phyloP scores from a whole-genome alignment of 2,113 vertebrate genomes.

The Psilopogon haemacephalus region DNA sequence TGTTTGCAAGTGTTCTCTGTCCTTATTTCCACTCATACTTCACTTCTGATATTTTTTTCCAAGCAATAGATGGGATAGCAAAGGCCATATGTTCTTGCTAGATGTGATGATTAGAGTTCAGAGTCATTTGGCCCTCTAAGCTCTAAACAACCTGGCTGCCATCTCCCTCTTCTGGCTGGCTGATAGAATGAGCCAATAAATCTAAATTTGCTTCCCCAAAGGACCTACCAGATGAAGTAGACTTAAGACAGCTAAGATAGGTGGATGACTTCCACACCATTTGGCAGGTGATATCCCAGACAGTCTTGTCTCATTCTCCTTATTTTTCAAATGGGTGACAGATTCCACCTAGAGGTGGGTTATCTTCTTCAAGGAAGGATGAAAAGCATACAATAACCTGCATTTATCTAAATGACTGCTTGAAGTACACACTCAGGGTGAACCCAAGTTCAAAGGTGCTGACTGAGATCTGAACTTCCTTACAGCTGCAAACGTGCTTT shows the following conservation, averaged over 20 bases:
- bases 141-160: not conserved
- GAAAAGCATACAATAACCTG: not conserved
- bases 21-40: not conserved
- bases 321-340: not conserved
- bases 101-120: not conserved
- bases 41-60: not conserved
- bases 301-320: not conserved
- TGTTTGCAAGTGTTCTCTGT: not conserved
- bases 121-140: conserved; percentile 3
- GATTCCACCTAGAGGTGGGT: not conserved
- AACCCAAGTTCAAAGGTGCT: not conserved
- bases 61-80: not conserved
- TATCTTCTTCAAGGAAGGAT: not conserved
- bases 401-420: not conserved
- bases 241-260: not conserved
- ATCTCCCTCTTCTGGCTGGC: conserved; percentile 57
- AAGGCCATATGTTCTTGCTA: not conserved
- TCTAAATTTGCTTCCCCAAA: not conserved
- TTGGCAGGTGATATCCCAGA: not conserved
- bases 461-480: not conserved
- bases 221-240: not conserved
- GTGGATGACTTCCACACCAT: not conserved
- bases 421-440: not conserved
- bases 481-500: not conserved
- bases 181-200: not conserved